Evolutionary conservation across 2,113 vertebrate genomes (phyloP).

Genomic region (Nettapus auritus): DNA sequence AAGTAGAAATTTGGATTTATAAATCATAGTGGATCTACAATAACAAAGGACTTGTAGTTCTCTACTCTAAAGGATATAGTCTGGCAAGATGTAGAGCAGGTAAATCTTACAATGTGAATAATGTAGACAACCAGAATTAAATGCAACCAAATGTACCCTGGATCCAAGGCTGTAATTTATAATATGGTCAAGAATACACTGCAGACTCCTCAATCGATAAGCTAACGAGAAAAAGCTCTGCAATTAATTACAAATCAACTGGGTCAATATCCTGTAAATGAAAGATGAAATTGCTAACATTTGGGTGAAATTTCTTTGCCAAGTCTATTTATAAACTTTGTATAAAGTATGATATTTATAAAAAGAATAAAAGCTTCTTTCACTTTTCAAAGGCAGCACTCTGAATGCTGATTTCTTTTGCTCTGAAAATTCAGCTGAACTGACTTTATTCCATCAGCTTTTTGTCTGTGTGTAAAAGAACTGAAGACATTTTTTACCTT

Average conservation of each 20-base stretch:
- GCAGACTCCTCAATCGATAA: slow-evolving; percentile 40
- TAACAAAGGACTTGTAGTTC: slow-evolving; percentile 8
- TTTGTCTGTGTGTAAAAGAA: not conserved
- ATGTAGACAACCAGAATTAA: slow-evolving; percentile 23
- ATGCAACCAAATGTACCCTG: slow-evolving; percentile 38
- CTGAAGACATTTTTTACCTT: not conserved
- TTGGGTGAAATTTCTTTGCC: slow-evolving; percentile 38
- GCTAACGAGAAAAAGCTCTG: slow-evolving; percentile 50
- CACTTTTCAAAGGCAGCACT: slow-evolving; percentile 1
- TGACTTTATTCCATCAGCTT: slow-evolving; percentile 1
- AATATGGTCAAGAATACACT: slow-evolving; percentile 28
- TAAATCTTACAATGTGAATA: slow-evolving; percentile 45
- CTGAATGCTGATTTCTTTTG: not conserved
- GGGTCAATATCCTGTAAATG: slow-evolving; percentile 44
- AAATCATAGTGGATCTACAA: not conserved
- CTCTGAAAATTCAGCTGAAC: not conserved
- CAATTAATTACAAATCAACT: slow-evolving; percentile 64
- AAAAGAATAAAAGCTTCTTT: slow-evolving; percentile 41
- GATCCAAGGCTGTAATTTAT: slow-evolving; percentile 32
- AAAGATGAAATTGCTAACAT: slow-evolving; percentile 50
- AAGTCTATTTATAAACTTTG: slow-evolving; percentile 52
- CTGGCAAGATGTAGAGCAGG: slow-evolving; percentile 29
- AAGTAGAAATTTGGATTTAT: slow-evolving; percentile 41
- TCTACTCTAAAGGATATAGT: not conserved
- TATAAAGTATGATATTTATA: slow-evolving; percentile 21